Percentiles rank a stretch among this genome's conserved stretches.
These are phyloP conservation scores for Heterodera schachtii DNA, from an alignment of 1,140 invertebrate genomes.

Conservation along the genomic window DNA sequence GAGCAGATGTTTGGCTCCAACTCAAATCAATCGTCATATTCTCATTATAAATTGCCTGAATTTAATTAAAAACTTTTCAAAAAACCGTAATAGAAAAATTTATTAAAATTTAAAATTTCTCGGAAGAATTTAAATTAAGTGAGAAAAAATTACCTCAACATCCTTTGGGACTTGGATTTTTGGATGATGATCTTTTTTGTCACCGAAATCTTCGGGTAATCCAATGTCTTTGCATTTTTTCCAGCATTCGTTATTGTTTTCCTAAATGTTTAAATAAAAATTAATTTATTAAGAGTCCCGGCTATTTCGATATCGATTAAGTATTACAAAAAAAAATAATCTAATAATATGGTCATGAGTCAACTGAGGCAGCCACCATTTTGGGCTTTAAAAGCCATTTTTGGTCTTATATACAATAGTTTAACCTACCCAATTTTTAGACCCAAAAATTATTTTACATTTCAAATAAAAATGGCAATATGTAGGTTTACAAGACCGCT, in stretches of 20 bases:
- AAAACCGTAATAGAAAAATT: too few relatives aligned
- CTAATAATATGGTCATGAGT: too few relatives aligned
- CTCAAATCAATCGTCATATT: slow-evolving; percentile 14
- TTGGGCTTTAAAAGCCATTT: too few relatives aligned
- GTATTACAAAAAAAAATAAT: neutral
- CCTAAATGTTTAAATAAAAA: slow-evolving; percentile 30
- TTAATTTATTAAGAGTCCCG: neutral
- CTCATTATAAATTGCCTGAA: slow-evolving; percentile 4
- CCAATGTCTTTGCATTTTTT: slow-evolving; percentile 44
- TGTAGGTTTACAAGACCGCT: too few relatives aligned
- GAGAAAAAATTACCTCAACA: slow-evolving; percentile 10
- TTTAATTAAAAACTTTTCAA: neutral
- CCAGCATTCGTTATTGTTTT: slow-evolving; percentile 40
- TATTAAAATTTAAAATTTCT: too few relatives aligned
- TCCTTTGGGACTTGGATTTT: slow-evolving; percentile 23
- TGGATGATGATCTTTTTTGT: slow-evolving; percentile 12
- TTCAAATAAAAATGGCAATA: too few relatives aligned
- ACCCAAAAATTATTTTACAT: too few relatives aligned
- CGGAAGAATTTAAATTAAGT: too few relatives aligned
- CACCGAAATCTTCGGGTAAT: neutral
- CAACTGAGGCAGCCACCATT: too few relatives aligned
- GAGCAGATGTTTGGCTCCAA: neutral
- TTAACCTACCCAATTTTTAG: too few relatives aligned
- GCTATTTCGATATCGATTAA: neutral
- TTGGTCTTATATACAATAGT: too few relatives aligned